Evolutionary conservation across 37 sponge, comb jelly and placozoan species (phyloP), one percentile per base, ranked within the genome.

Genomic region (Spongilla lacustris): DNA sequence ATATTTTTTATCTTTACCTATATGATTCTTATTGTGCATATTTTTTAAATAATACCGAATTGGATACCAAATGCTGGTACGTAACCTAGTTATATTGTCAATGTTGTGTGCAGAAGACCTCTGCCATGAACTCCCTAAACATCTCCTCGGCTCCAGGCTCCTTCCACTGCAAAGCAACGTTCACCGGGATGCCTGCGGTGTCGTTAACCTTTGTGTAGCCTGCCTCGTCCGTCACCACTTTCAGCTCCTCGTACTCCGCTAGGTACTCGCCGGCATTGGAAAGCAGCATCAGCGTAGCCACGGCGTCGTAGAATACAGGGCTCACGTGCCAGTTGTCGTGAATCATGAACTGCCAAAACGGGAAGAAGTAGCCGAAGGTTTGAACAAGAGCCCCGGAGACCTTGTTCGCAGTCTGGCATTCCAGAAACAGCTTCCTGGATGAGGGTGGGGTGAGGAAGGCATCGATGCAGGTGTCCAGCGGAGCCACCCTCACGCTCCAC

Each of bases 381-480:
- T 58, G 58, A 14, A 58, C 58, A 1, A 58, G 58, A 1, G 58
- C 58, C 19, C 14, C 58, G 58, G 58, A 17, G 21, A 58, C 58
- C 1, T 58, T 58, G 58, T 58, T 58, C 11, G 58, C 58, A 17
- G 58, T 13, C 58, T 17, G 58, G 58, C 58, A 58, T 58, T 17
- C 58, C 58, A 58, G 19, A 17, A 58, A 58, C 14, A 58, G 19
- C 58, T 58, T 58, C 58, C 1, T 17, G 58, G 58, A 58, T 1
- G 58, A 1, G 1, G 21, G 11, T 1, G 75, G 28, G 38, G 2
- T 32, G 27, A 85, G 77, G 5, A 23, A 46, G 11, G 68, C 69
- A 4, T 29, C 50, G 21, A 84, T 87, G 70, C 92, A 91, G 12
- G 95, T 91, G 77, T 94, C 95, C 67, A 94, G 41, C 13, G 95